A percentile compares a stretch with the other conserved stretches of the same genome.
Evolutionary conservation across 2,113 vertebrate genomes (phyloP).

Genomic region (Vidua chalybeata): DNA sequence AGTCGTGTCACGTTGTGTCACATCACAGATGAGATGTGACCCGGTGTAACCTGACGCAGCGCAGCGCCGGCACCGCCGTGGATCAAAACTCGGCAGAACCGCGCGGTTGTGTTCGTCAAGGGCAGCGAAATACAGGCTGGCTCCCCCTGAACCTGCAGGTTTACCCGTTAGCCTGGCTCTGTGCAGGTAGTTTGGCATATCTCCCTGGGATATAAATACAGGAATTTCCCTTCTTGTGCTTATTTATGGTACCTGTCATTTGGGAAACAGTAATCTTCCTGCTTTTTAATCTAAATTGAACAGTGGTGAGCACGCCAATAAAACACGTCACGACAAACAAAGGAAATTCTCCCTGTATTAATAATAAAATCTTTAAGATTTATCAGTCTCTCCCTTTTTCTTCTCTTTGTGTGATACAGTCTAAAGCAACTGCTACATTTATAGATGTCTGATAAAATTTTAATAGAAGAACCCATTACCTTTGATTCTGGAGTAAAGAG

Average conservation of each 20-base stretch:
- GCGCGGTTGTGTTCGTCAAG: neutral
- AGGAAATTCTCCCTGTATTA: conserved; percentile 75
- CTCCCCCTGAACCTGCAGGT: neutral
- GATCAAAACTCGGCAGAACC: neutral
- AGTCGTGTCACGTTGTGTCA: conserved; percentile 62
- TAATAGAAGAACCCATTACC: conserved; percentile 75
- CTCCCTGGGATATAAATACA: conserved; percentile 24
- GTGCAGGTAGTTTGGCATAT: conserved; percentile 13
- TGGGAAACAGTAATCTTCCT: conserved; percentile 70
- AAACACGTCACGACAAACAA: conserved; percentile 70
- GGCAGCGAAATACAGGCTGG: neutral
- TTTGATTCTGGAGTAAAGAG: conserved; percentile 69
- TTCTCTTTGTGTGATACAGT: conserved; percentile 57
- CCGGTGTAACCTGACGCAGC: conserved; percentile 43
- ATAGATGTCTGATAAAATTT: conserved; percentile 77
- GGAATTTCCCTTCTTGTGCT: conserved; percentile 50
- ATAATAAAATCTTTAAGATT: conserved; percentile 77
- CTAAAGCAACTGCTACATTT: conserved; percentile 72
- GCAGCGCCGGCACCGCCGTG: neutral
- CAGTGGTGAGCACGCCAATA: conserved; percentile 47
- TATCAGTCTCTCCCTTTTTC: conserved; percentile 69
- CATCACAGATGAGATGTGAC: conserved; percentile 54
- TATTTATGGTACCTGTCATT: conserved; percentile 69
- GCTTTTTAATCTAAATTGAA: conserved; percentile 75
- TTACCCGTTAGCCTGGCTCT: conserved; percentile 2